phyloP scores from a whole-genome alignment of 1,140 invertebrate genomes.

The Eupristina koningsbergeri region DNA sequence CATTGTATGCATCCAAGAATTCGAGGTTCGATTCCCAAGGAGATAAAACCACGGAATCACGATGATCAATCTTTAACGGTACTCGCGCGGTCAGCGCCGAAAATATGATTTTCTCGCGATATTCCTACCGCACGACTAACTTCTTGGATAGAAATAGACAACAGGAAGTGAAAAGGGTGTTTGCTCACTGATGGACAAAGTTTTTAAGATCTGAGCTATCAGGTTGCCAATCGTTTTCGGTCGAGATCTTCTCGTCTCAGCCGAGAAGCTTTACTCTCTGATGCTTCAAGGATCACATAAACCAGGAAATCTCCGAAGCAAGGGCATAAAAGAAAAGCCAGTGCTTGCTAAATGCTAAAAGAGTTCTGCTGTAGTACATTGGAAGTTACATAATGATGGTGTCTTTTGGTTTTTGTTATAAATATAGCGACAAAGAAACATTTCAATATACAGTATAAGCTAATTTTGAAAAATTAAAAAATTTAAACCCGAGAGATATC shows the following conservation, averaged over 20 bases:
- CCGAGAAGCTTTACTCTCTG: neutral
- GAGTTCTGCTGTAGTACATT: no score
- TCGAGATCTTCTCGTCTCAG: slow-evolving; percentile 60
- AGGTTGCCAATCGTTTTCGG: slow-evolving; percentile 64
- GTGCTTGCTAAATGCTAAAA: no score
- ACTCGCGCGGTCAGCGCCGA: neutral
- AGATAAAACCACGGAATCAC: neutral
- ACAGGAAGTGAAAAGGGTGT: slow-evolving; percentile 18
- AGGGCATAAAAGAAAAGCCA: no score
- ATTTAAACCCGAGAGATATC: no score
- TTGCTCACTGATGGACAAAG: slow-evolving; percentile 53
- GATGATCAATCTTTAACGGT: neutral
- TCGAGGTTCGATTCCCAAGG: neutral
- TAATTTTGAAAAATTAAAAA: no score
- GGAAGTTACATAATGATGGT: no score
- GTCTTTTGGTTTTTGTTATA: no score
- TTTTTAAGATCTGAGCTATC: slow-evolving; percentile 57
- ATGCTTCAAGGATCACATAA: no score
- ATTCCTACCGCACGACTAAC: neutral
- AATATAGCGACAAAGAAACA: no score
- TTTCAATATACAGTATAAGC: no score
- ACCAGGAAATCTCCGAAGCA: neutral
- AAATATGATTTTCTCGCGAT: slow-evolving; percentile 15
- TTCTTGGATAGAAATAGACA: slow-evolving; percentile 32
- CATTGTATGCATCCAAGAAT: no score